Percentiles rank a stretch among this genome's conserved stretches.
Conservation (phyloP, 2,888 invertebrate species). For the Deroplatys truncata region DNA sequence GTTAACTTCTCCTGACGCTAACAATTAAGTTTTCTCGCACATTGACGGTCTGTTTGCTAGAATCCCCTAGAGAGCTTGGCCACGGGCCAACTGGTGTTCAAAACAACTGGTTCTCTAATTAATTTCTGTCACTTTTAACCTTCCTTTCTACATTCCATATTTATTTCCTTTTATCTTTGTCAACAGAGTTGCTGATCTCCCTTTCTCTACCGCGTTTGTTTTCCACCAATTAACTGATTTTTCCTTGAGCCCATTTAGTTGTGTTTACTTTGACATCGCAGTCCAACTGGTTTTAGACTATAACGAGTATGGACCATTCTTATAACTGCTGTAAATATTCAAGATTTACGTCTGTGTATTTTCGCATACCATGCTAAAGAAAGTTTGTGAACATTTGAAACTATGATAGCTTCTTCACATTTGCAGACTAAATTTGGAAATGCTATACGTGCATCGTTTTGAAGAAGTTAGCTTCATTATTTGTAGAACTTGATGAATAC, state of each 20-base stretch:
- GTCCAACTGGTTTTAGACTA: no score
- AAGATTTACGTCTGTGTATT: no score
- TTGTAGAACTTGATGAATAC: no score
- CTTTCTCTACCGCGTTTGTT: background rate
- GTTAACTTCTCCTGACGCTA: background rate
- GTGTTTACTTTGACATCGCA: background rate
- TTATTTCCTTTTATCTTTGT: background rate
- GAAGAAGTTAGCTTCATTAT: no score
- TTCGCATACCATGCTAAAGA: no score
- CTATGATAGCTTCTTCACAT: no score
- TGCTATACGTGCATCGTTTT: no score
- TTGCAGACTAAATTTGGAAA: no score
- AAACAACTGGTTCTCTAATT: background rate
- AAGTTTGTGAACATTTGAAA: no score
- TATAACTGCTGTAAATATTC: no score
- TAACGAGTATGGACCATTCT: no score
- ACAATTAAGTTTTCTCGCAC: background rate
- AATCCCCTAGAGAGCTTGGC: background rate
- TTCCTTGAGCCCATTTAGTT: background rate
- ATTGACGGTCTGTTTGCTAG: background rate
- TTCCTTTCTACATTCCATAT: background rate
- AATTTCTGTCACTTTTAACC: background rate
- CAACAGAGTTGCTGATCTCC: background rate
- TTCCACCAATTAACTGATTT: background rate
- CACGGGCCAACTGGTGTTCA: background rate